Conservation (phyloP, 1,140 invertebrate species). For the Eciton burchellii region DNA sequence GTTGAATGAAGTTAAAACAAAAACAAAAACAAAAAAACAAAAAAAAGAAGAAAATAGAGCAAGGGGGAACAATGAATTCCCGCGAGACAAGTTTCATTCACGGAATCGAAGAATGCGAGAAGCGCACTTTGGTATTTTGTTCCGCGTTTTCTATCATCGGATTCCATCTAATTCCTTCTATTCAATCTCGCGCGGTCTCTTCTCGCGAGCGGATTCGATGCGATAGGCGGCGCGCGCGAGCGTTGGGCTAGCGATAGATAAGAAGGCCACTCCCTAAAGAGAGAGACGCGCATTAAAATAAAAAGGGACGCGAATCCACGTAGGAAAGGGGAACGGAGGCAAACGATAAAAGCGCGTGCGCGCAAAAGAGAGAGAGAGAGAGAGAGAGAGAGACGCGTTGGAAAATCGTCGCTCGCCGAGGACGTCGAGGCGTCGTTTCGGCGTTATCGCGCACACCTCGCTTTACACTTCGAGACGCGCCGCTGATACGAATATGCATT, state of each 20-base stretch:
- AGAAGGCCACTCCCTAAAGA: background rate
- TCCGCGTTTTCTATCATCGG: background rate
- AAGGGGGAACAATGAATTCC: too few species aligned
- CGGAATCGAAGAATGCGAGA: too few species aligned
- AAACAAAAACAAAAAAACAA: too few species aligned
- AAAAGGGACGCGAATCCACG: background rate
- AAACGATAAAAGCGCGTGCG: background rate
- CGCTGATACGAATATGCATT: conserved; percentile 67
- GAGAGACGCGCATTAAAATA: background rate
- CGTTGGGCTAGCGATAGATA: background rate
- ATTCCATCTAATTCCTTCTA: background rate
- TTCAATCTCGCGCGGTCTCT: background rate
- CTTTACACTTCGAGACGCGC: conserved; percentile 64
- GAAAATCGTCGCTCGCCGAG: conserved; percentile 45
- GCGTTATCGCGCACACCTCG: conserved; percentile 61
- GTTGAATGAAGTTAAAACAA: too few species aligned
- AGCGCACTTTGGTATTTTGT: too few species aligned
- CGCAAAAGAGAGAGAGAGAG: background rate
- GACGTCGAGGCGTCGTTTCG: conserved; percentile 45
- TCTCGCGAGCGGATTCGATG: background rate
- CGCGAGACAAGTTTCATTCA: too few species aligned
- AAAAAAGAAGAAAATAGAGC: too few species aligned
- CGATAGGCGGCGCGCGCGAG: background rate
- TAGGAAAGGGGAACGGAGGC: background rate
- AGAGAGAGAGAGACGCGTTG: background rate